These are phyloP conservation scores for Oxyteleia sp. DNA, from an alignment of 2,888 invertebrate species.

Conservation along the genomic window DNA sequence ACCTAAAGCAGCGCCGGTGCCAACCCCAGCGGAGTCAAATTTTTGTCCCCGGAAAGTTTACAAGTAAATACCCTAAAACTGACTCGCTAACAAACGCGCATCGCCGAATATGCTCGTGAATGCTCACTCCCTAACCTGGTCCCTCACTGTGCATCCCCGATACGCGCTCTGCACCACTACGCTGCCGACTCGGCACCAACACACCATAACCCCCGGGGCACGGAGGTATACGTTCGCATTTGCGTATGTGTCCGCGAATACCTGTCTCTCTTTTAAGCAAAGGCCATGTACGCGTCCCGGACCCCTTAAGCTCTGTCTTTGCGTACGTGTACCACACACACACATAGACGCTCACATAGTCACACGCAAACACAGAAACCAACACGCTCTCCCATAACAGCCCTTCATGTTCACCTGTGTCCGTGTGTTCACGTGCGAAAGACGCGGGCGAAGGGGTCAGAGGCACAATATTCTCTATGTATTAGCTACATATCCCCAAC, in stretches of 20 bases:
- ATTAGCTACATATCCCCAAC: constrained; percentile 82
- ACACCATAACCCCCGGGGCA: constrained; percentile 39
- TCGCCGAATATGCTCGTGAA: constrained; percentile 52
- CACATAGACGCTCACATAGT: constrained; percentile 39
- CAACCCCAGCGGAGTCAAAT: constrained; percentile 40
- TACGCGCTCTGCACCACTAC: constrained; percentile 20
- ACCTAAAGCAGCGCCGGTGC: background rate
- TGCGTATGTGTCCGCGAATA: constrained; percentile 75
- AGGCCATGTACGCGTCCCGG: constrained; percentile 78
- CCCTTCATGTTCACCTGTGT: constrained; percentile 55
- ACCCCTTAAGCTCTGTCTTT: constrained; percentile 75
- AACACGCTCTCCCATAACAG: constrained; percentile 41
- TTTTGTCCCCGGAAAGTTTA: constrained; percentile 54
- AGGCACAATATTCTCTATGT: constrained; percentile 82
- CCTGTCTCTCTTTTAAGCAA: constrained; percentile 82
- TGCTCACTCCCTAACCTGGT: constrained; percentile 34
- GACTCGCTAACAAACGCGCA: constrained; percentile 43
- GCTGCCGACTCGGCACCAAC: constrained; percentile 9
- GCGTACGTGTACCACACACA: constrained; percentile 16
- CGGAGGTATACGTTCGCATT: constrained; percentile 57
- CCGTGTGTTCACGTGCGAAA: constrained; percentile 52
- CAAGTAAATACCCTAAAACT: constrained; percentile 58
- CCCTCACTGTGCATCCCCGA: constrained; percentile 19
- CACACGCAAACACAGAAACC: too few species aligned
- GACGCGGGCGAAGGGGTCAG: constrained; percentile 67